These are phyloP conservation scores for Gavialis gangeticus DNA, from an alignment of 2,113 vertebrate species.

Conservation along the genomic window DNA sequence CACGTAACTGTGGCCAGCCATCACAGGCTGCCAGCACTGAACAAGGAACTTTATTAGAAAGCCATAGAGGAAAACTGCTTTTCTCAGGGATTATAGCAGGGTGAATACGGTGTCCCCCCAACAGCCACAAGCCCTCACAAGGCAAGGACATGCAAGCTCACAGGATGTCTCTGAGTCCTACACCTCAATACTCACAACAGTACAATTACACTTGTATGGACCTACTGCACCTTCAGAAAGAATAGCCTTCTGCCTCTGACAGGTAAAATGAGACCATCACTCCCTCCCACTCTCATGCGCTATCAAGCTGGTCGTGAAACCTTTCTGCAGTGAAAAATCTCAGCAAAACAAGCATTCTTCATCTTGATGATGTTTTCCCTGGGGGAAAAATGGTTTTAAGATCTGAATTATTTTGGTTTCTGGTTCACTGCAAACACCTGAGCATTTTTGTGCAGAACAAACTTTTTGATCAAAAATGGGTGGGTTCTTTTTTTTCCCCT, in stretches of 20 bases:
- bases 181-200: background rate
- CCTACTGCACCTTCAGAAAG: background rate
- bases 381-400: background rate
- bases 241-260: background rate
- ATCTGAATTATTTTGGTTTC: background rate
- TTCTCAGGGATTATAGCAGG: too few species aligned
- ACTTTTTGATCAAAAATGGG: too few species aligned
- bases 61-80: too few species aligned
- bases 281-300: background rate
- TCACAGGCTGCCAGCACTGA: background rate
- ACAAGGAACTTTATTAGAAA: background rate
- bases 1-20: background rate
- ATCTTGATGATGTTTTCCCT: background rate
- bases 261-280: background rate
- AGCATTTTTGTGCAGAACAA: too few species aligned
- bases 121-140: background rate
- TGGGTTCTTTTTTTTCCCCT: too few species aligned
- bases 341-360: background rate
- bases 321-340: background rate
- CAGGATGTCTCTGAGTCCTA: background rate
- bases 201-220: background rate
- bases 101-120: background rate
- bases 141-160: background rate
- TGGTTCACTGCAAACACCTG: background rate
- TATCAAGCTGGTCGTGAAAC: background rate